Conservation (phyloP, 2,113 vertebrate species). For the Prionailurus bengalensis region DNA sequence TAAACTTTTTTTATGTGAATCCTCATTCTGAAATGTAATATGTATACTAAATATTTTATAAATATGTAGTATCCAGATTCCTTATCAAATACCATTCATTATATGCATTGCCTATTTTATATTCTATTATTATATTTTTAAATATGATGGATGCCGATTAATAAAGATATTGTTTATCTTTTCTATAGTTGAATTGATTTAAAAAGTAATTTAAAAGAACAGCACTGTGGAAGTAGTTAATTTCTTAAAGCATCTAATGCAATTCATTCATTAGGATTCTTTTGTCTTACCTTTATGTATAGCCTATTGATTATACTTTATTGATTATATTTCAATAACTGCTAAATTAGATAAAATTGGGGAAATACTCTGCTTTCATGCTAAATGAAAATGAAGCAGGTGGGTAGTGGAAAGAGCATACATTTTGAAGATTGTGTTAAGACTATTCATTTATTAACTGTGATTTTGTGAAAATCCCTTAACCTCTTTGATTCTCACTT, state of each 20-base stretch:
- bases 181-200: not conserved
- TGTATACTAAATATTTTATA: not conserved
- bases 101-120: not conserved
- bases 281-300: not conserved
- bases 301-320: not conserved
- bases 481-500: not conserved
- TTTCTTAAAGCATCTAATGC: not conserved
- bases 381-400: not conserved
- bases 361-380: not conserved
- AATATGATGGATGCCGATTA: not conserved
- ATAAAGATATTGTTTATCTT: not conserved
- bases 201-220: not conserved
- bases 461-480: not conserved
- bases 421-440: not conserved
- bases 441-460: not conserved
- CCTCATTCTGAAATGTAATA: not conserved
- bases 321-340: not conserved
- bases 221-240: not conserved
- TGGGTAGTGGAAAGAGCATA: not conserved
- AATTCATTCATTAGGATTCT: constrained; percentile 13
- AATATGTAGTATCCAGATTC: not conserved
- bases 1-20: not conserved
- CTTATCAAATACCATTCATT: not conserved
- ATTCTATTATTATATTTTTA: not conserved
- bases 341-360: constrained; percentile 5